Evolutionary conservation across 2,888 invertebrate genomes (phyloP).

Genomic region (Drosophila leonis): DNA sequence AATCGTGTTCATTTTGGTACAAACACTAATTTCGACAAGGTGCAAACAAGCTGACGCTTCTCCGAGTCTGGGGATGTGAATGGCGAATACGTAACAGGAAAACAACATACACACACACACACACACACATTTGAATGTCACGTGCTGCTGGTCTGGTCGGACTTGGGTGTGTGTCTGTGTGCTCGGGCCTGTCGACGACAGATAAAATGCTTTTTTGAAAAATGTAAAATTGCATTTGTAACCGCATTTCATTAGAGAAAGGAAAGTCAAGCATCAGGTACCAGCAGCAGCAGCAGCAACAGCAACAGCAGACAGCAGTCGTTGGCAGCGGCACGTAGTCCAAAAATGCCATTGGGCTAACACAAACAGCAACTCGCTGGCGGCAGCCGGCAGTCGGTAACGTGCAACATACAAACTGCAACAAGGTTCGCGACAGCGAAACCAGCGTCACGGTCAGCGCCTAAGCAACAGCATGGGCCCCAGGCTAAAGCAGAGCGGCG

Average conservation of each 20-base stretch:
- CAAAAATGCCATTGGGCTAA: slow-evolving; percentile 39
- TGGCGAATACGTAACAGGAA: slow-evolving; percentile 13
- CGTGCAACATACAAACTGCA: slow-evolving; percentile 52
- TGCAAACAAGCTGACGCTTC: slow-evolving; percentile 75
- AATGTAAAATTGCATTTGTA: slow-evolving; percentile 79
- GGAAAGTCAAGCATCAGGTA: slow-evolving; percentile 78
- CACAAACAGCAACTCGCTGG: slow-evolving; percentile 39
- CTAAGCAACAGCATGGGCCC: slow-evolving; percentile 34
- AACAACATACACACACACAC: slow-evolving; percentile 18
- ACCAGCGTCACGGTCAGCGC: slow-evolving; percentile 70
- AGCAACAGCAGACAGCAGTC: slow-evolving; percentile 32
- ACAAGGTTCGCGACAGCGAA: slow-evolving; percentile 64
- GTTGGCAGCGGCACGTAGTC: slow-evolving; percentile 52
- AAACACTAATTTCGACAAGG: slow-evolving; percentile 81
- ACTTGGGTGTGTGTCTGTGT: slow-evolving; percentile 18
- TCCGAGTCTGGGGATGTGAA: slow-evolving; percentile 30
- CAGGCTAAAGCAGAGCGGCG: not conserved
- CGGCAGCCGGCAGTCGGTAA: slow-evolving; percentile 31
- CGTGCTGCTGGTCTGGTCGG: slow-evolving; percentile 37
- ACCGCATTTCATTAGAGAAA: slow-evolving; percentile 78
- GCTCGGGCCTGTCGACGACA: slow-evolving; percentile 69
- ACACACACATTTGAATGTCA: slow-evolving; percentile 36
- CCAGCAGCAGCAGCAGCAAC: slow-evolving; percentile 39
- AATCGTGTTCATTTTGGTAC: slow-evolving; percentile 78
- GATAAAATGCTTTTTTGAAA: slow-evolving; percentile 75